Evolutionary conservation across 2,797 vertebrate genomes (phyloP).

Genomic region (Neomorphus geoffroyi): DNA sequence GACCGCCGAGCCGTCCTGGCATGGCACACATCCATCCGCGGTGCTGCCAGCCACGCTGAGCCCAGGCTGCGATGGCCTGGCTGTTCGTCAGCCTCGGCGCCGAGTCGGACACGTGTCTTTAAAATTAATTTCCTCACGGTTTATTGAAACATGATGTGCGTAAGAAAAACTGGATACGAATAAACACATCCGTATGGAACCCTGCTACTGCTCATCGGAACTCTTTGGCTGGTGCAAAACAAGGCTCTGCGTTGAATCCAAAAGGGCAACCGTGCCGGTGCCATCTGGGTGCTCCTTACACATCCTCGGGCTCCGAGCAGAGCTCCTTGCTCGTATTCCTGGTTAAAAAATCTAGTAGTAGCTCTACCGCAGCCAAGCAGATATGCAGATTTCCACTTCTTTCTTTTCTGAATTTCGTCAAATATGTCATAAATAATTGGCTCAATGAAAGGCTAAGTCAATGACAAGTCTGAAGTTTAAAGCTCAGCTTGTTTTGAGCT

Average conservation of each 20-base stretch:
- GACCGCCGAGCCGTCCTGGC: too few relatives aligned
- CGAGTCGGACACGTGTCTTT: rapidly evolving
- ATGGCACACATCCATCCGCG: too few relatives aligned
- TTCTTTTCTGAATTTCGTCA: constrained; percentile 44
- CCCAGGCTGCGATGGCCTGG: neutral
- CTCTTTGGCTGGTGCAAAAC: neutral
- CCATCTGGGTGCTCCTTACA: neutral
- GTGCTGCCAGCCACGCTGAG: neutral
- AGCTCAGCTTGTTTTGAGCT: constrained; percentile 65
- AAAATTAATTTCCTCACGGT: rapidly evolving
- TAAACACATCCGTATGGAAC: rapidly evolving
- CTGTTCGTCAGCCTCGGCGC: neutral
- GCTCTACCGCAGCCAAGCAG: constrained; percentile 2
- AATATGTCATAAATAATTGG: constrained; percentile 67
- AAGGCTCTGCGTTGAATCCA: rapidly evolving
- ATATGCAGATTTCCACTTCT: constrained; percentile 52
- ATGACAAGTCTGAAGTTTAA: constrained; percentile 63
- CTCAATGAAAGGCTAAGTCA: constrained; percentile 64
- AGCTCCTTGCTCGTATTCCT: neutral
- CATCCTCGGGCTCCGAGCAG: neutral
- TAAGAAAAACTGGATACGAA: neutral
- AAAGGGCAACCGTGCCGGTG: neutral
- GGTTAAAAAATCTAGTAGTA: neutral
- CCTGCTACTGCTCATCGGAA: rapidly evolving
- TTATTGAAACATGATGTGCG: rapidly evolving